Conservation (phyloP, 2,113 vertebrate species). For the Labeo catla region DNA sequence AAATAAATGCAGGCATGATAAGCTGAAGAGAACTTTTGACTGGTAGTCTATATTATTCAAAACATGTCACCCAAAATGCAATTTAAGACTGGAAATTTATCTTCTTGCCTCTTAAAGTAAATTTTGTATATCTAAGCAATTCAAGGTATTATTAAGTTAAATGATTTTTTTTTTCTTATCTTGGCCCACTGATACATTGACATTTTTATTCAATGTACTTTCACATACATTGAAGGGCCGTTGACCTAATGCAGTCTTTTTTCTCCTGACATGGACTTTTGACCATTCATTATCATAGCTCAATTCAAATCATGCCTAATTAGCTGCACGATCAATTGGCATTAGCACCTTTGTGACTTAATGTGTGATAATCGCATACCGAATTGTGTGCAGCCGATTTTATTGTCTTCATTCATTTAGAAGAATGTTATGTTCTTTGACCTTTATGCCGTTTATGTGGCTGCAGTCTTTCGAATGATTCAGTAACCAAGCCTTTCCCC, state of each 20-base stretch:
- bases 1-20: no score
- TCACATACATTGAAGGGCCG: neutral
- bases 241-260: neutral
- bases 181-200: neutral
- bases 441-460: constrained; percentile 13
- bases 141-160: neutral
- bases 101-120: neutral
- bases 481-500: neutral
- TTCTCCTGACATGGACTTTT: constrained; percentile 60
- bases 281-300: constrained; percentile 71
- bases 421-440: constrained; percentile 6
- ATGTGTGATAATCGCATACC: constrained; percentile 61
- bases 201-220: constrained; percentile 10
- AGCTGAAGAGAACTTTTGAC: no score
- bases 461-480: constrained; percentile 8
- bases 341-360: constrained; percentile 66
- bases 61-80: neutral
- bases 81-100: neutral
- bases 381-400: constrained; percentile 50
- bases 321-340: constrained; percentile 66
- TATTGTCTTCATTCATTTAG: constrained; percentile 23
- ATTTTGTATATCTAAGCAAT: neutral
- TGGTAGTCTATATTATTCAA: neutral
- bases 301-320: constrained; percentile 73
- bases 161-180: neutral